Percentiles rank a stretch among this genome's conserved stretches.
These are phyloP conservation scores for Sepioteuthis lessoniana DNA, from an alignment of 2,888 invertebrate species.

Conservation along the genomic window DNA sequence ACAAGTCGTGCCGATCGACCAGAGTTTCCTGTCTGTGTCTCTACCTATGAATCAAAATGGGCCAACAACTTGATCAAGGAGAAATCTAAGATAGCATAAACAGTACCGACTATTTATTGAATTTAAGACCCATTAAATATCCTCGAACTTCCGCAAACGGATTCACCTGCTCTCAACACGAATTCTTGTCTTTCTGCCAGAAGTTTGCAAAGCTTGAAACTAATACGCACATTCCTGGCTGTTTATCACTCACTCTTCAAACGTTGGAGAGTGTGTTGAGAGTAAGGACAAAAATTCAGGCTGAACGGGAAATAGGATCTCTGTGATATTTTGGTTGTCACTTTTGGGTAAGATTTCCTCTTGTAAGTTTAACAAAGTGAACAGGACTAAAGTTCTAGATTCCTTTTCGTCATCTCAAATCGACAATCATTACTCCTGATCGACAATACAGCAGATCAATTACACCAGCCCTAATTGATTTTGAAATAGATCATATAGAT, in stretches of 20 bases:
- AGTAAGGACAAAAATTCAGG: background rate
- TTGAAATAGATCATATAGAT: conserved; percentile 6
- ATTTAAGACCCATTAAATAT: background rate
- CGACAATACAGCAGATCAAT: background rate
- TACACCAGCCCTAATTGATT: background rate
- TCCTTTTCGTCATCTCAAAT: background rate
- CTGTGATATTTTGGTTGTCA: background rate
- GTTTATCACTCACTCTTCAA: background rate
- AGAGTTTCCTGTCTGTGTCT: background rate
- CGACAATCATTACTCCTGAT: background rate
- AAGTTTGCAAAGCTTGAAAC: background rate
- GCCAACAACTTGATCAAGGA: background rate
- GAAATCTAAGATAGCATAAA: background rate
- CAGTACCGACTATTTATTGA: background rate
- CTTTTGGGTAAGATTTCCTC: background rate
- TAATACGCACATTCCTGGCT: background rate
- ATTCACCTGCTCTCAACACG: background rate
- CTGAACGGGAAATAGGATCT: conserved; percentile 1
- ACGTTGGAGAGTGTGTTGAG: background rate
- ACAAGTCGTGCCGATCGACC: background rate
- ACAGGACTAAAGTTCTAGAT: background rate
- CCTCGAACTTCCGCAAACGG: too few species aligned
- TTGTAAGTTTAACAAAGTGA: background rate
- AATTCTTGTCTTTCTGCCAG: background rate
- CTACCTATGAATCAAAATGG: background rate